Base-by-base conservation (phyloP, 1,140 invertebrate species). In the Drosophila pseudoananassae region DNA sequence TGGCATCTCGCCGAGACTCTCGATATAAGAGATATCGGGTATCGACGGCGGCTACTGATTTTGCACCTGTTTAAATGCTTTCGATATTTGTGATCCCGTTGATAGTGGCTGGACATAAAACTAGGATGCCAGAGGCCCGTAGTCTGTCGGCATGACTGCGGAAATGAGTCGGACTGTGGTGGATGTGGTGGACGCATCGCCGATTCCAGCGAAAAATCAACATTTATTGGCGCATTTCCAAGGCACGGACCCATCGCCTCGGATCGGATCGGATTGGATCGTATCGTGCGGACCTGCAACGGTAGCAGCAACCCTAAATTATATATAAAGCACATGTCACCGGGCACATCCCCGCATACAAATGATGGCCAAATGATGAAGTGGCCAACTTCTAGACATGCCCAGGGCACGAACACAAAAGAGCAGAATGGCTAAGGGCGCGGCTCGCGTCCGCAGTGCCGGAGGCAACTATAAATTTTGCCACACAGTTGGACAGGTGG, bases 271-370 rank as follows among this genome's bases (percentile, higher is more conserved):
- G 40, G 40, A 43, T 43, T 9, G 40, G n/a, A 64, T 53, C 14
- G 52, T 40, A 43, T 43, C 15, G 33, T 59, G 20, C 56, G 69
- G 72, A 85, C 64, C 64, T 78, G 82, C 82, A 85, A 69, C 68
- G 59, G 73, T 76, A 65, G 73, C 66, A 52, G 51, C 25, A 74
- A 90, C 76, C 79, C 87, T 90, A 90, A 90, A 90, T 90, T 90
- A 90, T 90, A 90, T 85, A 90, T 90, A 87, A 90, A 90, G 87
- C 87, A 90, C 88, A 90, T 90, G 88, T 90, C 87, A 90, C 52
- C 69, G 69, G 59, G 52, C 82, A 83, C 87, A 87, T 78, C 66
- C 64, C 66, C 65, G 87, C 87, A 90, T 90, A 90, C 78, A 80
- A 90, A 90, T 90, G 66, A 73, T 54, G 43, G 51, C 36, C 57